Percentiles rank a stretch among this genome's conserved stretches.
These are phyloP conservation scores for Tridacna gigas DNA, from an alignment of 2,888 invertebrate species.

Conservation along the genomic window DNA sequence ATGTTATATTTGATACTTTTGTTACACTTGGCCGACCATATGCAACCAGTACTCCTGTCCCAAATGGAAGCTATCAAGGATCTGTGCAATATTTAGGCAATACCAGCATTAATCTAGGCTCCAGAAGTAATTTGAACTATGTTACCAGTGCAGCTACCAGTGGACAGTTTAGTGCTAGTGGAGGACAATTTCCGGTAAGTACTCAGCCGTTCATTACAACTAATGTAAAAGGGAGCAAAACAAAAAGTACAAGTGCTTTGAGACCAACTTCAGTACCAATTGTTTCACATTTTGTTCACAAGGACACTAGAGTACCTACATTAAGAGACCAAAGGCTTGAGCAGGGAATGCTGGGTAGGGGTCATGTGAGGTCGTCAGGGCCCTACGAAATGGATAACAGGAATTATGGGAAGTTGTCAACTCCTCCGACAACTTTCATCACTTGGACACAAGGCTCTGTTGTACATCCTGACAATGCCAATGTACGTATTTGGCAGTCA, in stretches of 20 bases:
- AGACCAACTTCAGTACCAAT: slow-evolving; percentile 28
- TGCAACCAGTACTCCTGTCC: slow-evolving; percentile 62
- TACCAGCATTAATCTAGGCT: slow-evolving; percentile 6
- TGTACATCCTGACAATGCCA: neutral
- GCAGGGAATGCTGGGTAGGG: slow-evolving; percentile 17
- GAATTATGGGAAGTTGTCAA: slow-evolving; percentile 48
- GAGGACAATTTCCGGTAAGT: neutral
- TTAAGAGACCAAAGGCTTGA: slow-evolving; percentile 6
- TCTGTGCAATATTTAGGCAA: slow-evolving; percentile 42
- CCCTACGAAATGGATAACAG: slow-evolving; percentile 56
- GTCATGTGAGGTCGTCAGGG: slow-evolving; percentile 34
- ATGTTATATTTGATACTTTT: slow-evolving; percentile 67
- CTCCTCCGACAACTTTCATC: slow-evolving; percentile 43
- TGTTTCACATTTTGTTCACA: slow-evolving; percentile 33
- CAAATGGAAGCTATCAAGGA: slow-evolving; percentile 46
- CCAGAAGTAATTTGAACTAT: slow-evolving; percentile 7
- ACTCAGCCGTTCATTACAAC: slow-evolving; percentile 6
- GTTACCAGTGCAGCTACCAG: neutral
- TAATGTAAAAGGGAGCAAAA: slow-evolving; percentile 53
- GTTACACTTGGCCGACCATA: slow-evolving; percentile 62
- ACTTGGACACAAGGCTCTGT: slow-evolving; percentile 29
- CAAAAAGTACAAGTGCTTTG: slow-evolving; percentile 41
- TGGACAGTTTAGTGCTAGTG: slow-evolving; percentile 5
- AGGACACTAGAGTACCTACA: slow-evolving; percentile 36
- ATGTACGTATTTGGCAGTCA: slow-evolving; percentile 9